These are phyloP conservation scores for Mareca penelope DNA, from an alignment of 2,797 vertebrate species.

Conservation along the genomic window DNA sequence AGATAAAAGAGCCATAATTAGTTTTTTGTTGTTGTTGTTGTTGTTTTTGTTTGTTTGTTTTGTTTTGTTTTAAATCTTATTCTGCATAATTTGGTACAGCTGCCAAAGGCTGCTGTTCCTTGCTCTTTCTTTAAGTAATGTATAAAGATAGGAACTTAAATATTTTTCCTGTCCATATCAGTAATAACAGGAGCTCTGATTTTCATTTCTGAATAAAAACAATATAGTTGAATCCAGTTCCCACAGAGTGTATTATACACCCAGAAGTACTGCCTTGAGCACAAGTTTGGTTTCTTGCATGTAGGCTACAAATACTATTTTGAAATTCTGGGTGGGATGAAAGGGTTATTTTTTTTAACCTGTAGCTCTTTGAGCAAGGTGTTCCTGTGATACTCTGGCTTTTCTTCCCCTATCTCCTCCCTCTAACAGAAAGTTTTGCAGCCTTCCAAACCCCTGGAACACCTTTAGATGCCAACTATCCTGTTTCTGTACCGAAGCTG, in stretches of 20 bases:
- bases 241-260: background rate
- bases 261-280: background rate
- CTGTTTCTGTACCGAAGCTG: background rate
- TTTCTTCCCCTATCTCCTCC: background rate
- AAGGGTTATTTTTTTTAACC: background rate
- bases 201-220: background rate
- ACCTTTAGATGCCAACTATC: background rate
- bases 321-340: background rate
- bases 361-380: background rate
- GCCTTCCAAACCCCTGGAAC: background rate
- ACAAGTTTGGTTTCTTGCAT: background rate
- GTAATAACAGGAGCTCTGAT: background rate
- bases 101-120: background rate
- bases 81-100: background rate
- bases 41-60: no score
- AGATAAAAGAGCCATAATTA: background rate
- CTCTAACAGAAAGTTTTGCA: background rate
- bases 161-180: background rate
- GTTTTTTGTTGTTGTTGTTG: background rate
- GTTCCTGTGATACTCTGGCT: background rate
- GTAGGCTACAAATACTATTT: background rate
- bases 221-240: background rate
- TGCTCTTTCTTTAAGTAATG: accelerated
- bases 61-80: background rate
- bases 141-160: background rate